Conservation (phyloP, 1,140 invertebrate species). For the Pseudachorutes palmiensis region DNA sequence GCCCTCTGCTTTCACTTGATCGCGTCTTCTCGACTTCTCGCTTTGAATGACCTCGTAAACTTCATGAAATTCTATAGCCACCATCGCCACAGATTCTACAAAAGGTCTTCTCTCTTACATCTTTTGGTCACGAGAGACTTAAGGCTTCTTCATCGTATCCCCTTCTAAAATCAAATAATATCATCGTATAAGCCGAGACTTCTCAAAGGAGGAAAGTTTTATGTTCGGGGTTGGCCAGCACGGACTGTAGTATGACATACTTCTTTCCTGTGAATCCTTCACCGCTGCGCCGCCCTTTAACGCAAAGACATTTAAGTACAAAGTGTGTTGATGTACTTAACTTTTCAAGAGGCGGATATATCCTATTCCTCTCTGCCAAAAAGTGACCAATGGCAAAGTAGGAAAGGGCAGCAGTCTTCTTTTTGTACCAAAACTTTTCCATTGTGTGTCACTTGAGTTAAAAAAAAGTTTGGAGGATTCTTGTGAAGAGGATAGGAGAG, state of each 20-base stretch:
- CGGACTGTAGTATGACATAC: background rate
- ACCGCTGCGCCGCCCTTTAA: background rate
- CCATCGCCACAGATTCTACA: background rate
- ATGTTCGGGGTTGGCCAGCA: no score
- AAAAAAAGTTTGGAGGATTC: no score
- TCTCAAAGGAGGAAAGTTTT: background rate
- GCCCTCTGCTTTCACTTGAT: background rate
- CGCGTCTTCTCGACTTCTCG: background rate
- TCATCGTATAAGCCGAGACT: no score
- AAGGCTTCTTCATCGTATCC: background rate
- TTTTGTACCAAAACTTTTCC: no score
- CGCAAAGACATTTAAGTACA: background rate
- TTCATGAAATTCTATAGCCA: background rate
- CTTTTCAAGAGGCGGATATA: background rate
- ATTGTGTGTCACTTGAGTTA: no score
- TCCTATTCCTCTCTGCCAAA: background rate
- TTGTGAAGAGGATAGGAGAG: no score
- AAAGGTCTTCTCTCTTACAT: background rate
- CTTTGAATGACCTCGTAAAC: background rate
- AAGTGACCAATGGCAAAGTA: conserved; percentile 1
- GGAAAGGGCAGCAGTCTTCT: no score
- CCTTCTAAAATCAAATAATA: background rate
- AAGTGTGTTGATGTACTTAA: background rate
- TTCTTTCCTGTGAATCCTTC: background rate
- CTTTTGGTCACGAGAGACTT: background rate